Conservation (phyloP, 2,113 vertebrate genomes). For the Albula goreensis region DNA sequence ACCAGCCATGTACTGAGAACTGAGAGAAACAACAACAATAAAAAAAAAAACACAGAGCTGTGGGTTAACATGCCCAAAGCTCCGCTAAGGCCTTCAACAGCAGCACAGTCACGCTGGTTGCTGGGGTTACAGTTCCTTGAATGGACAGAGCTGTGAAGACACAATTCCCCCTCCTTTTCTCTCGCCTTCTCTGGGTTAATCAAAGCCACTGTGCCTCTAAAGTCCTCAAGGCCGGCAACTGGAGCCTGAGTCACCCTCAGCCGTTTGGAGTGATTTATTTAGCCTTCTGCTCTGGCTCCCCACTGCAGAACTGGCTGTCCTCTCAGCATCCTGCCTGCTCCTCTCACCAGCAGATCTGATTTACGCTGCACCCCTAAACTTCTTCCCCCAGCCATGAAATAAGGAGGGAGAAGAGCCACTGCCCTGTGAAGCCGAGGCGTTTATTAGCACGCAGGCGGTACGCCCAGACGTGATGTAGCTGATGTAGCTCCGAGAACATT, state of each 20-base stretch:
- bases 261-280: constrained; percentile 20
- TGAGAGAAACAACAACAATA: neutral
- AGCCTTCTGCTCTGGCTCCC: neutral
- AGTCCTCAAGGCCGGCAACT: neutral
- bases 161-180: neutral
- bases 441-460: neutral
- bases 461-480: neutral
- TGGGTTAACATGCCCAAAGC: neutral
- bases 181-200: neutral
- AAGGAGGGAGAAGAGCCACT: neutral
- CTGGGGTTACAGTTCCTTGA: neutral
- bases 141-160: neutral
- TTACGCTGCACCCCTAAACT: constrained; percentile 2
- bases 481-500: neutral
- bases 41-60: neutral
- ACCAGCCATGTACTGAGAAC: neutral
- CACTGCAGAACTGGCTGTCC: neutral
- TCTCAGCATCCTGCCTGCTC: neutral
- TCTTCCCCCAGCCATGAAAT: constrained; percentile 1
- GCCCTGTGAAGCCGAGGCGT: neutral
- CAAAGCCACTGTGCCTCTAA: neutral
- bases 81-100: constrained; percentile 4
- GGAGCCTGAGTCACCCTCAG: constrained; percentile 8
- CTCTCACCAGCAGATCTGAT: neutral
- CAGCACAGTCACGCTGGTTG: neutral